phyloP scores from a whole-genome alignment of 2,888 invertebrate species.

The Sesia apiformis region DNA sequence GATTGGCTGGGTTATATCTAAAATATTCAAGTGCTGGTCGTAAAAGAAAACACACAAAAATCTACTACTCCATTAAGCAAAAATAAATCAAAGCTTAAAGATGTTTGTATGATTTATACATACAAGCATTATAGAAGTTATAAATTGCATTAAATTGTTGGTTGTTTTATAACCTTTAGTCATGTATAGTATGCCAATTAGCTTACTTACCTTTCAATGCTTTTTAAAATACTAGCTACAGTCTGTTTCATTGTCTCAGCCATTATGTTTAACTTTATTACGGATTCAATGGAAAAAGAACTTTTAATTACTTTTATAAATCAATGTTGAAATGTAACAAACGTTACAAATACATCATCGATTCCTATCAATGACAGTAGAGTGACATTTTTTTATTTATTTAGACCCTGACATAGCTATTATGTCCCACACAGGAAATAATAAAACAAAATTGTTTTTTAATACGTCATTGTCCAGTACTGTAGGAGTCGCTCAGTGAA shows the following conservation, averaged over 20 bases:
- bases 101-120: not conserved
- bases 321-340: too few relatives aligned
- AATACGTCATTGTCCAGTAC: too few relatives aligned
- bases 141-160: not conserved
- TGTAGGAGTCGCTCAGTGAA: too few relatives aligned
- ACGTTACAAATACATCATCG: too few relatives aligned
- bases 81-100: not conserved
- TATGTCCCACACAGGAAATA: too few relatives aligned
- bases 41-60: not conserved
- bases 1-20: conserved; percentile 97
- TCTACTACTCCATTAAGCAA: not conserved
- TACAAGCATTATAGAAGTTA: not conserved
- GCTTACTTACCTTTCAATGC: conserved; percentile 88
- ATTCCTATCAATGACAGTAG: too few relatives aligned
- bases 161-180: not conserved
- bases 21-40: conserved; percentile 1
- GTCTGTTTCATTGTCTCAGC: conserved; percentile 90
- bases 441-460: too few relatives aligned
- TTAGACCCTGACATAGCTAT: too few relatives aligned
- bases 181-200: not conserved
- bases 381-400: too few relatives aligned
- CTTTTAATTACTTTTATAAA: too few relatives aligned
- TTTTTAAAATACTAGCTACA: conserved; percentile 89
- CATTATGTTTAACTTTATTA: conserved; percentile 50
- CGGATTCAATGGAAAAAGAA: too few relatives aligned